phyloP scores from a whole-genome alignment of 2,888 invertebrate genomes.

The Candidula unifasciata region DNA sequence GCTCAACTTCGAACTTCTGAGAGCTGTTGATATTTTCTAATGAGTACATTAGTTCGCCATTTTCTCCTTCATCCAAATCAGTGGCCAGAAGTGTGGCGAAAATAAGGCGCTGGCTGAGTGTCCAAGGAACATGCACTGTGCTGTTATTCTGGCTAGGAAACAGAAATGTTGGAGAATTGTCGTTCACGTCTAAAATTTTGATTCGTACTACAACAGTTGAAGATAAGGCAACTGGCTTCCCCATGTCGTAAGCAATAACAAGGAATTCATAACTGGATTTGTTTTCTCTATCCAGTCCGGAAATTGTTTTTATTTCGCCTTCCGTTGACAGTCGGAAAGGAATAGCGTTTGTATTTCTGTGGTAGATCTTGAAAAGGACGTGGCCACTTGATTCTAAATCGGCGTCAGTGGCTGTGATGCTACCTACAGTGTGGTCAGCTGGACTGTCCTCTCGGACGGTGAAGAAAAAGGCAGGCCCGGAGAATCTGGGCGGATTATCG shows the following conservation, averaged over 20 bases:
- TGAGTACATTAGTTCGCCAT: conserved; percentile 42
- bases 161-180: conserved; percentile 62
- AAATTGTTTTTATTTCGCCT: conserved; percentile 90
- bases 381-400: conserved; percentile 52
- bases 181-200: conserved; percentile 66
- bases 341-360: conserved; percentile 23
- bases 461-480: conserved; percentile 48
- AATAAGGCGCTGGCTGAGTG: conserved; percentile 32
- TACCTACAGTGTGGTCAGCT: conserved; percentile 38
- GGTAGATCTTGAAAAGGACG: conserved; percentile 41
- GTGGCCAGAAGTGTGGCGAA: conserved; percentile 41
- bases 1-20: conserved; percentile 46
- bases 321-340: conserved; percentile 80
- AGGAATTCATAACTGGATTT: conserved; percentile 65
- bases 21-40: conserved; percentile 49
- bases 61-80: conserved; percentile 49
- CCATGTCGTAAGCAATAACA: conserved; percentile 71
- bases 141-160: conserved; percentile 60
- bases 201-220: conserved; percentile 51
- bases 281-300: conserved; percentile 86
- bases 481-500: conserved; percentile 55
- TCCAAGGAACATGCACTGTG: conserved; percentile 58
- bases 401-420: conserved; percentile 51
- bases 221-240: conserved; percentile 40
- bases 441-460: conserved; percentile 49